Conservation (phyloP, 2,797 vertebrate genomes). For the Hirundo rustica region DNA sequence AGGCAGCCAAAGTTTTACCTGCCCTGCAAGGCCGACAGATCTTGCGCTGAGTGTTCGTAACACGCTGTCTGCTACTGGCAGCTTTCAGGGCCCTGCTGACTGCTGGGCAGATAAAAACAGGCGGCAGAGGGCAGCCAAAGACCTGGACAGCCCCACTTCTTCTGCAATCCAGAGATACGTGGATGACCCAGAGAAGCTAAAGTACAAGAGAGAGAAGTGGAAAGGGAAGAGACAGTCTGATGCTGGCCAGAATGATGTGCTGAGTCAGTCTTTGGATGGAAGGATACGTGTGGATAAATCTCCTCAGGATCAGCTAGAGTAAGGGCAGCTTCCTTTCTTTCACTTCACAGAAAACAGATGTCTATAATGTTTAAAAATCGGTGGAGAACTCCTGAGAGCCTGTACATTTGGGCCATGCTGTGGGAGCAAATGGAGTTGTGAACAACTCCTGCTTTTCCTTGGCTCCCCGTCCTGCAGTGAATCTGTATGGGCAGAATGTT, state of each 20-base stretch:
- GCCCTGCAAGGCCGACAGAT: constrained; percentile 76
- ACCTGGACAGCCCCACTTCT: constrained; percentile 57
- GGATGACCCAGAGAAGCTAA: constrained; percentile 77
- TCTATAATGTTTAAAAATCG: neutral
- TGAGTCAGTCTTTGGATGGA: constrained; percentile 76
- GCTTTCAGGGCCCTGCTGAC: constrained; percentile 15
- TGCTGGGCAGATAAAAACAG: constrained; percentile 45
- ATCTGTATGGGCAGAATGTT: neutral
- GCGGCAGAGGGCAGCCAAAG: constrained; percentile 31
- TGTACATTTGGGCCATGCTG: neutral
- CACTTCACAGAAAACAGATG: neutral
- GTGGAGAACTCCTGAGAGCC: neutral
- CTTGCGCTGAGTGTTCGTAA: constrained; percentile 74
- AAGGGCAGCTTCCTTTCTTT: constrained; percentile 10
- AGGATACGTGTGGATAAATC: neutral
- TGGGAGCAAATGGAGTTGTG: neutral
- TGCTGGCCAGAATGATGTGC: constrained; percentile 57
- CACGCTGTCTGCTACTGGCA: neutral
- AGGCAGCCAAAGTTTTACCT: constrained; percentile 57
- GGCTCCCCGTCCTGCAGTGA: neutral
- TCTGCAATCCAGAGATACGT: constrained; percentile 80
- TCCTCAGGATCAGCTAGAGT: constrained; percentile 58
- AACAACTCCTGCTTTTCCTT: neutral
- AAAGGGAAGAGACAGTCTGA: constrained; percentile 77
- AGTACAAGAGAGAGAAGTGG: constrained; percentile 86